Conservation (phyloP, 2,888 invertebrate species). For the Mythimna loreyi region DNA sequence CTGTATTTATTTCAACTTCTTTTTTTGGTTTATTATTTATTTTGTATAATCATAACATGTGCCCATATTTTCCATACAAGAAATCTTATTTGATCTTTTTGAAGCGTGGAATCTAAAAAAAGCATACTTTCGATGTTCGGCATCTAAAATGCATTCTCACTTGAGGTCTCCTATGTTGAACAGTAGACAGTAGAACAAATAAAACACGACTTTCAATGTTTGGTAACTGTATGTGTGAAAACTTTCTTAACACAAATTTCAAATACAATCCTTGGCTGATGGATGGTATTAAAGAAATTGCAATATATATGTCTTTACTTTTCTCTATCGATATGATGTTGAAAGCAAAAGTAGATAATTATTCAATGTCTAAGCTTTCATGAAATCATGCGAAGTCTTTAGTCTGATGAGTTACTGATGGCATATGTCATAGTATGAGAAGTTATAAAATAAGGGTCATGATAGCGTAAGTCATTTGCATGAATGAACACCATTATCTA, state of each 20-base stretch:
- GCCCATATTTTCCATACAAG: too few species aligned
- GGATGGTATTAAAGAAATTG: conserved; percentile 20
- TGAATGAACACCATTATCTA: neutral
- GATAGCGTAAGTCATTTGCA: neutral
- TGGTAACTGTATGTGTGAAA: neutral
- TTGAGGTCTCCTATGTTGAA: too few species aligned
- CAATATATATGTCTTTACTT: conserved; percentile 20
- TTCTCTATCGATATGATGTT: conserved; percentile 22
- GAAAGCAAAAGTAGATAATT: conserved; percentile 36
- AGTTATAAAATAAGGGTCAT: conserved; percentile 12
- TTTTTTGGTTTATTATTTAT: too few species aligned
- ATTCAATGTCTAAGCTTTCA: conserved; percentile 22
- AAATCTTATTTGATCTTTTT: too few species aligned
- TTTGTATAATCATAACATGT: too few species aligned
- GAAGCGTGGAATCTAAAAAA: too few species aligned
- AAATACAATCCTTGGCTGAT: neutral
- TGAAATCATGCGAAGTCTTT: neutral
- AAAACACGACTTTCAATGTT: conserved; percentile 5
- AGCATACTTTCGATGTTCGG: too few species aligned
- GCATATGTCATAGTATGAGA: neutral
- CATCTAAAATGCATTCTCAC: too few species aligned
- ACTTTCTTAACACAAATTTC: neutral
- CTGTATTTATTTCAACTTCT: too few species aligned
- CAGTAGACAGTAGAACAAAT: neutral
- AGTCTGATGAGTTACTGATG: conserved; percentile 35